Evolutionary conservation across 2,113 vertebrate genomes (phyloP).

Genomic region (Mormoops blainvillei): DNA sequence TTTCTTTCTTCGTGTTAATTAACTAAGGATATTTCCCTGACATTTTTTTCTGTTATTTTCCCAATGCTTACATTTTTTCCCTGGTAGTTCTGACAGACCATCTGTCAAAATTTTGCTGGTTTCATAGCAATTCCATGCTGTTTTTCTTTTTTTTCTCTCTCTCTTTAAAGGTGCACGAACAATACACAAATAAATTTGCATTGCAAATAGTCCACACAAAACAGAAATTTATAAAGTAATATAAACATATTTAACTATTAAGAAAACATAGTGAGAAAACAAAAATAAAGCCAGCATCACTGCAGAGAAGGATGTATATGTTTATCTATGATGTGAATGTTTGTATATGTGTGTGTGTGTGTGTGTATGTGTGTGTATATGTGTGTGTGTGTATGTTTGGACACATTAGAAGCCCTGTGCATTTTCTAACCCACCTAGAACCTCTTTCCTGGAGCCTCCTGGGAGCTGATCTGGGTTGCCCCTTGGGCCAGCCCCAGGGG

Average conservation of each 20-base stretch:
- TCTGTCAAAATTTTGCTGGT: conserved; percentile 61
- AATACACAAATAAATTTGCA: conserved; percentile 28
- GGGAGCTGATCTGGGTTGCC: not conserved
- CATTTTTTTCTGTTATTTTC: conserved; percentile 31
- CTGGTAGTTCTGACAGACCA: conserved; percentile 61
- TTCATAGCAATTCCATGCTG: conserved; percentile 14
- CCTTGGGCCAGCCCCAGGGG: not conserved
- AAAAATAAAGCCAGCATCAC: not conserved
- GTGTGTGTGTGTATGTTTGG: not conserved
- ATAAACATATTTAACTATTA: not conserved
- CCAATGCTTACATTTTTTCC: not conserved
- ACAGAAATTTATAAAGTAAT: not conserved
- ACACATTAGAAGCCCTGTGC: not conserved
- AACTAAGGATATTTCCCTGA: not conserved
- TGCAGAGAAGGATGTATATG: not conserved
- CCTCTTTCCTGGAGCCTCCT: not conserved
- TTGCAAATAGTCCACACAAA: not conserved
- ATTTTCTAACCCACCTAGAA: not conserved
- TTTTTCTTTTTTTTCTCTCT: not conserved
- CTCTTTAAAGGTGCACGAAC: conserved; percentile 7
- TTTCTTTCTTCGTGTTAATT: conserved; percentile 32
- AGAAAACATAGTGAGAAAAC: not conserved
- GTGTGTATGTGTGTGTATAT: too few relatives aligned
- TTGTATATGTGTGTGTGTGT: too few relatives aligned
- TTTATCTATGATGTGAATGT: too few relatives aligned